Conservation (phyloP, 1,140 invertebrate species). For the Dreissena rostriformis region DNA sequence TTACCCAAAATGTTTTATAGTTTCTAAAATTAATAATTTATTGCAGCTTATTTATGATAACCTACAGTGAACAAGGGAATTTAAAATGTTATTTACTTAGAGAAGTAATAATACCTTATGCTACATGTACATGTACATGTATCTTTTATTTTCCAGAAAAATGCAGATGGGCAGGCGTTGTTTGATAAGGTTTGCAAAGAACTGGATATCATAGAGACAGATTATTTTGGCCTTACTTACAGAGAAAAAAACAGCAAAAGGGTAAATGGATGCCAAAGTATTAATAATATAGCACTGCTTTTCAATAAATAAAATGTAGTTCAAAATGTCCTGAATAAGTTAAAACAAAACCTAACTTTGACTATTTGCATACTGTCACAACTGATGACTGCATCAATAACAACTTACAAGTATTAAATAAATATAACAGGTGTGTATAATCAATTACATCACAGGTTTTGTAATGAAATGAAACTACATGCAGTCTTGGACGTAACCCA, state of each 20-base stretch:
- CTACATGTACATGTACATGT: not conserved
- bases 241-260: slow-evolving; percentile 83
- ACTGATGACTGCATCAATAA: not conserved
- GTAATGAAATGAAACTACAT: no score
- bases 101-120: no score
- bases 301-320: not conserved
- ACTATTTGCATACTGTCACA: not conserved
- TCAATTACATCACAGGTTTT: not conserved
- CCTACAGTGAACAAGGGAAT: no score
- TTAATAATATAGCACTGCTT: not conserved
- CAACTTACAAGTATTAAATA: not conserved
- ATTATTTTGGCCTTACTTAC: slow-evolving; percentile 96
- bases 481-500: no score
- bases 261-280: slow-evolving; percentile 9
- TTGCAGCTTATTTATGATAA: no score
- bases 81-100: no score
- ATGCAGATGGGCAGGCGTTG: slow-evolving; percentile 92
- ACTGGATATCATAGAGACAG: slow-evolving; percentile 95
- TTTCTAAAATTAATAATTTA: no score
- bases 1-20: no score
- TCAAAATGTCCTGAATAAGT: not conserved
- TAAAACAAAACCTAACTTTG: no score
- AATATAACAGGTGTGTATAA: not conserved
- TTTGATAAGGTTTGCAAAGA: slow-evolving; percentile 94
- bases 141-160: slow-evolving; percentile 87